Evolutionary conservation across 1,140 invertebrate genomes (phyloP), one percentile per base, ranked within the genome.

Genomic region (Caenorhabditis latens): DNA sequence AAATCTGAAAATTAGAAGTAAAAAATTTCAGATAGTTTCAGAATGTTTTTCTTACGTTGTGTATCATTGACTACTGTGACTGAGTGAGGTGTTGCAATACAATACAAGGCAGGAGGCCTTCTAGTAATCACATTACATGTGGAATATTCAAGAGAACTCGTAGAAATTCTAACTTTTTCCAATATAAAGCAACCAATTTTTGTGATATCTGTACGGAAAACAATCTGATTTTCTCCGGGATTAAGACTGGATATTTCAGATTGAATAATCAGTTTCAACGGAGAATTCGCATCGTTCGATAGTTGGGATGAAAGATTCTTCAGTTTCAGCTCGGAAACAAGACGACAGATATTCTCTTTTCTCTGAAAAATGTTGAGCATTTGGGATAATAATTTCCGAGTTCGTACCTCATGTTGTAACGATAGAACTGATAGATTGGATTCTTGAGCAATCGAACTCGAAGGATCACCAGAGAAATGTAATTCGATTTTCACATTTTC

Each of bases 61-160:
- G 24, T 21, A 9, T 75, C 58, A 46, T 84, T 61, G 14, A 87
- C 48, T 67, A 40, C 55, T 42, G 89, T 82, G 43, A 57, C 79
- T 16, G 90, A 90, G 42, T 90, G 75, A 11, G 67, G 82, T 32
- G 55, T 86, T 19, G 83, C 84, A 53, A 90, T 65, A 32, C 84
- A 88, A 40, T 88, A 86, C 84, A 87, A 63, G 21, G 55, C 48
- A 6, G 71, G 7, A 11, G 71, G 71, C 46, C 71, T 19, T 43
- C 84, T 48, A 40, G 71, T 42, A 14, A 32, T 2, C 48, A 55
- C 58, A 61, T 86, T 79, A 42, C 43, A 57, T 2, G 53, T 57
- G 53, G 50, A 21, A 75, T 42, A 42, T 57, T 65, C 50, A 19
- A 75, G 13, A 19, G 32, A 79, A 32, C 53, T 32, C 21, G 32